These are phyloP conservation scores for Folsomia candida DNA, from an alignment of 2,888 invertebrate species.

Conservation along the genomic window DNA sequence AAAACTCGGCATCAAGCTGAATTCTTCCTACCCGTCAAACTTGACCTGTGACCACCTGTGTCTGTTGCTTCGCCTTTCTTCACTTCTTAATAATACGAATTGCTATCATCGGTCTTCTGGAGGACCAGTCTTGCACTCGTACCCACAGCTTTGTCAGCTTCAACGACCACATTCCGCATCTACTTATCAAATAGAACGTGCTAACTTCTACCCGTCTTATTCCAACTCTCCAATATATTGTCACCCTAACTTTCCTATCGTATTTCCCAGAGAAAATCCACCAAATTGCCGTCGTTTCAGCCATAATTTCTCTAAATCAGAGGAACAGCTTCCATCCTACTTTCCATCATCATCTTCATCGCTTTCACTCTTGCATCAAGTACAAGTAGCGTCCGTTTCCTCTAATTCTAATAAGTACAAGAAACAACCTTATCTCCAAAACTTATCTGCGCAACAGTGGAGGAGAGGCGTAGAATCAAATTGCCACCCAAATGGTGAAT, in stretches of 20 bases:
- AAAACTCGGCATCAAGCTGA: constrained; percentile 32
- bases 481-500: background rate
- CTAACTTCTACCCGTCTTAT: too few species aligned
- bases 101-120: background rate
- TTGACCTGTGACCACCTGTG: constrained; percentile 45
- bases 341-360: background rate
- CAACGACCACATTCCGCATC: constrained; percentile 35
- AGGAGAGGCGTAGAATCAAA: background rate
- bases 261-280: background rate
- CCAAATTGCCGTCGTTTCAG: background rate
- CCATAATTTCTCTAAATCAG: constrained; percentile 16
- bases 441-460: too few species aligned
- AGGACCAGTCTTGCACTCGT: constrained; percentile 36
- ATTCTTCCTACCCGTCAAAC: constrained; percentile 30
- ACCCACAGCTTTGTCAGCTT: constrained; percentile 27
- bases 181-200: background rate
- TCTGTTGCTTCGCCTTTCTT: constrained; percentile 44
- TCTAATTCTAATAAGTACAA: background rate
- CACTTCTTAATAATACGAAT: constrained; percentile 33
- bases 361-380: background rate
- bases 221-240: background rate
- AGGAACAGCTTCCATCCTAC: constrained; percentile 26
- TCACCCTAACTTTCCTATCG: background rate
- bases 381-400: background rate
- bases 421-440: background rate